Evolutionary conservation across 2,113 vertebrate genomes (phyloP), one percentile per base, ranked within the genome.

Genomic region (Tinamus guttatus): DNA sequence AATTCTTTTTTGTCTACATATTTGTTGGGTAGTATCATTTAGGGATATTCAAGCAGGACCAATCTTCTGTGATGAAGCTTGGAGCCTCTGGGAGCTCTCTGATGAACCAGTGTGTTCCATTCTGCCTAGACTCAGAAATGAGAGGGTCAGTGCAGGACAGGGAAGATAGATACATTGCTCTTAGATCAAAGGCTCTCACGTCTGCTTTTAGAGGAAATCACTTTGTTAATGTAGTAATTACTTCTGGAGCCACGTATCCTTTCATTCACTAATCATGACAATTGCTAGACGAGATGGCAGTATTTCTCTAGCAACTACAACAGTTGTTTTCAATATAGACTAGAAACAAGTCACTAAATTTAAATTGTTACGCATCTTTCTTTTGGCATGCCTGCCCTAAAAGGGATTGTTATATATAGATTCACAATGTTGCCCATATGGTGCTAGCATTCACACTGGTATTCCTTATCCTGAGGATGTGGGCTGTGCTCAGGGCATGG

Each of bases 61-160:
- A 52, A 3, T 52, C 28, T 63, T 56, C 32, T 79, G 58, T 45
- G 41, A 27, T 78, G 76, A 91, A 87, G 15, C 28, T 47, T 69
- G 83, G 60, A 84, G 25, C 47, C 60, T 83, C 45, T 71, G 75
- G 75, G 51, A 71, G 17, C 38, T 90, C n/a, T 32, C 45, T 56
- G 32, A 52, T 25, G 43, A 74, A 81, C 47, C 56, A 64, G 41
- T 19, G 19, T 64, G 45, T 80, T 83, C 32, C 30, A 30, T 14
- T 19, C 27, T 67, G 40, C 10, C 8, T 19, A 62, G 30, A 40
- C 45, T 30, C 40, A 69, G 68, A 94, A 85, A 41, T 27, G 13
- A 76, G 41, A 91, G 15, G 71, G 76, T 91, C 62, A 67, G 90
- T 91, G 90, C 76, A 94, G 94, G 88, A 78, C 69, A 89, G 71